These are phyloP conservation scores for Anser brachyrhynchus DNA, from an alignment of 2,113 vertebrate genomes.

Conservation along the genomic window DNA sequence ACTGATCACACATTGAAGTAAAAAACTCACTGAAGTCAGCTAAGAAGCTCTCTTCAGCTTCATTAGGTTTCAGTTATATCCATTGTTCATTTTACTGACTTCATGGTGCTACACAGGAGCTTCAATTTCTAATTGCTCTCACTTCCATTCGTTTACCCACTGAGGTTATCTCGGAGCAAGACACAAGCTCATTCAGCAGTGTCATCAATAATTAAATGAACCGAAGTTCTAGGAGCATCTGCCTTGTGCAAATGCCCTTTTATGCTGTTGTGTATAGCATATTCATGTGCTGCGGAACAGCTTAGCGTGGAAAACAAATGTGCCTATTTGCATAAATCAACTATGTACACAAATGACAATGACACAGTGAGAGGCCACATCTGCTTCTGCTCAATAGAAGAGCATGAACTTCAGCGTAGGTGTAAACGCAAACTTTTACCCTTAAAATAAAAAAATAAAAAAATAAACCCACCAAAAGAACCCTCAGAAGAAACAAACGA, in stretches of 20 bases:
- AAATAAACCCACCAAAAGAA: not conserved
- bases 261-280: not conserved
- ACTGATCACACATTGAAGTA: not conserved
- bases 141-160: not conserved
- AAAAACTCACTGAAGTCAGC: not conserved
- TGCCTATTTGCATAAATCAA: not conserved
- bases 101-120: not conserved
- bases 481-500: not conserved
- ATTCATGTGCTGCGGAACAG: not conserved
- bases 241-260: not conserved
- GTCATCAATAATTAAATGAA: not conserved
- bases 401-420: not conserved
- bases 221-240: not conserved
- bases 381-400: not conserved
- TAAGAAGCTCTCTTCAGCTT: not conserved
- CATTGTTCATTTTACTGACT: not conserved
- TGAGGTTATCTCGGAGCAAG: not conserved
- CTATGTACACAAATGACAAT: rapidly evolving
- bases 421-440: not conserved
- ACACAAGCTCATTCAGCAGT: not conserved
- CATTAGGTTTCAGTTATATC: not conserved
- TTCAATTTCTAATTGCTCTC: not conserved
- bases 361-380: not conserved
- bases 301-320: not conserved
- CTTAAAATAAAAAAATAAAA: not conserved